These are phyloP conservation scores for Chaenocephalus aceratus DNA, from an alignment of 2,113 vertebrate genomes.

Conservation along the genomic window DNA sequence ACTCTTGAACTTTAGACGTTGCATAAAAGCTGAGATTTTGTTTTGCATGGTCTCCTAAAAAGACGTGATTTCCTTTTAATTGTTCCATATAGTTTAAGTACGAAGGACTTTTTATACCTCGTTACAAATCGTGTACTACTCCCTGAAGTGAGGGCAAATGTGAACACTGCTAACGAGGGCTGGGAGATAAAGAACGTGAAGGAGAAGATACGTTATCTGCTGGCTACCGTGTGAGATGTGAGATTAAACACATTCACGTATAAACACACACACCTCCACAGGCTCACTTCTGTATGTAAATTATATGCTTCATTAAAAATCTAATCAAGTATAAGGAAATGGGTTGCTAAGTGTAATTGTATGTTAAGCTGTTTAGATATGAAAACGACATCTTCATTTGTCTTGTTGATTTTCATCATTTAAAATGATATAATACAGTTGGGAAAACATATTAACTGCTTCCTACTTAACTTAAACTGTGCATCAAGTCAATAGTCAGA, in stretches of 20 bases:
- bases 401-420: not conserved
- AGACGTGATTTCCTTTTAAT: conserved; percentile 64
- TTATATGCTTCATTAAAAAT: conserved; percentile 8
- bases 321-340: conserved; percentile 17
- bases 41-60: conserved; percentile 44
- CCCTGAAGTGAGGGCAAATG: conserved; percentile 54
- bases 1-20: conserved; percentile 73
- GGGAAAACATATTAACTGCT: not conserved
- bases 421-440: not conserved
- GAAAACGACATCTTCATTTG: not conserved
- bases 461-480: not conserved
- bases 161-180: conserved; percentile 75
- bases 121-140: conserved; percentile 24
- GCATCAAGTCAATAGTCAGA: not conserved
- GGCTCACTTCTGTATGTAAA: conserved; percentile 32
- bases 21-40: conserved; percentile 53
- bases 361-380: not conserved
- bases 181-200: conserved; percentile 75
- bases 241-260: conserved; percentile 62
- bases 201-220: conserved; percentile 78
- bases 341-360: not conserved
- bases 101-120: conserved; percentile 39
- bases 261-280: conserved; percentile 16
- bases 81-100: conserved; percentile 37
- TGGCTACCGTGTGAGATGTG: conserved; percentile 74